phyloP scores from a whole-genome alignment of 2,797 vertebrate species.

The Clarias pachynema region DNA sequence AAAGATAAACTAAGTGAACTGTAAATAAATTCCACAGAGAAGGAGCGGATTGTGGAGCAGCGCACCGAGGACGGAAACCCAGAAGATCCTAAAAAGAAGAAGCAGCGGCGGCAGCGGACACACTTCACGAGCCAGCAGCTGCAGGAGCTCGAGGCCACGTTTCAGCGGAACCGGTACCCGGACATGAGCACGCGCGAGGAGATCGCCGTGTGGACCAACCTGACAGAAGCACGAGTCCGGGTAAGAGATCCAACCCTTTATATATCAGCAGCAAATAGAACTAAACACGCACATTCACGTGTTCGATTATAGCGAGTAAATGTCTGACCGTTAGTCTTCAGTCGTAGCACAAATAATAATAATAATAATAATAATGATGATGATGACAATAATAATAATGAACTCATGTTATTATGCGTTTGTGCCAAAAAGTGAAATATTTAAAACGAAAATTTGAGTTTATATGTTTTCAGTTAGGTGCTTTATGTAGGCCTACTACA shows the following conservation, averaged over 20 bases:
- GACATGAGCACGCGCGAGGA: constrained; percentile 90
- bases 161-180: constrained; percentile 87
- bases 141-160: constrained; percentile 87
- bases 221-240: constrained; percentile 91
- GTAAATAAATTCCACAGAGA: constrained; percentile 76
- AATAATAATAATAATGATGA: background rate
- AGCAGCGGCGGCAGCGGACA: constrained; percentile 83
- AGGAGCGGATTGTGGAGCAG: constrained; percentile 84
- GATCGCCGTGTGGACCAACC: constrained; percentile 90
- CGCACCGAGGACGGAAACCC: constrained; percentile 85
- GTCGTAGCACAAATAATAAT: background rate
- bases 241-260: constrained; percentile 71
- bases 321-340: background rate
- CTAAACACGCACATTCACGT: background rate
- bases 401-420: no score
- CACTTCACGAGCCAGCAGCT: constrained; percentile 90
- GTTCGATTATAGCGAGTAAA: background rate
- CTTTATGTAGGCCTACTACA: background rate
- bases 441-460: background rate
- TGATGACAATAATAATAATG: background rate
- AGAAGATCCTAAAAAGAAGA: constrained; percentile 91
- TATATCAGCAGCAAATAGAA: background rate
- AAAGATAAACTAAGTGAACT: background rate
- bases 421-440: background rate
- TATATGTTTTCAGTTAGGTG: background rate